These are phyloP conservation scores for Monomorium pharaonis DNA, from an alignment of 1,140 invertebrate genomes.

Conservation along the genomic window DNA sequence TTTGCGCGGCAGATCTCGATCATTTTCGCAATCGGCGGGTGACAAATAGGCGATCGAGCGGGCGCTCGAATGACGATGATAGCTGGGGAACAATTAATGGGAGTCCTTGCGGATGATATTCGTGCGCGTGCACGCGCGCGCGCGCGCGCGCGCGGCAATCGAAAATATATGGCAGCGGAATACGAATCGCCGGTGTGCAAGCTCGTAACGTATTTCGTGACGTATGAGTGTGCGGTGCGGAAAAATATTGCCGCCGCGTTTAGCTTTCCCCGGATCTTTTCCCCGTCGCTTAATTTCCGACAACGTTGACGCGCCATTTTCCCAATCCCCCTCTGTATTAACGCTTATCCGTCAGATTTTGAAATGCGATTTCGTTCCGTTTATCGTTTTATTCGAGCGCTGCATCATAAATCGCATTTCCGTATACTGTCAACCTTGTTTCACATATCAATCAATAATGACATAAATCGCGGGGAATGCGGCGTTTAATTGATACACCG, in stretches of 20 bases:
- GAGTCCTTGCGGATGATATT: slow-evolving; percentile 55
- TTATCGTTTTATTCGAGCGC: slow-evolving; percentile 45
- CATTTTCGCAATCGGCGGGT: slow-evolving; percentile 47
- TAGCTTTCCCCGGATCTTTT: slow-evolving; percentile 44
- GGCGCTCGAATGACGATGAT: slow-evolving; percentile 54
- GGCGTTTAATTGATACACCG: slow-evolving; percentile 20
- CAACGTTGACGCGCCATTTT: slow-evolving; percentile 39
- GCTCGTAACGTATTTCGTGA: slow-evolving; percentile 21
- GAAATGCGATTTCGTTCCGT: slow-evolving; percentile 19
- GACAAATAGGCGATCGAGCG: slow-evolving; percentile 57
- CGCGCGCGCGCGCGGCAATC: not conserved
- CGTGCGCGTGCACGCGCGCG: not conserved
- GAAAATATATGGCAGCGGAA: slow-evolving; percentile 44
- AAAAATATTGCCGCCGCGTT: slow-evolving; percentile 51
- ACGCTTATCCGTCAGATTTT: slow-evolving; percentile 39
- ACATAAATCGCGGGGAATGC: not conserved
- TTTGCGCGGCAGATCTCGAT: slow-evolving; percentile 33
- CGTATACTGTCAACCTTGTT: slow-evolving; percentile 18
- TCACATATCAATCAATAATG: slow-evolving; percentile 2
- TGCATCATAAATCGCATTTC: slow-evolving; percentile 27
- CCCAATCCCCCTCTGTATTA: slow-evolving; percentile 29
- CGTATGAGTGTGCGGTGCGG: not conserved
- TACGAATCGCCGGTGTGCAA: slow-evolving; percentile 3
- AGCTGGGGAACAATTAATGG: slow-evolving; percentile 55
- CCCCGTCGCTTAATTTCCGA: slow-evolving; percentile 43